Evolutionary conservation across 2,888 invertebrate species (phyloP).

Genomic region (Fissipunctia ypsillon): DNA sequence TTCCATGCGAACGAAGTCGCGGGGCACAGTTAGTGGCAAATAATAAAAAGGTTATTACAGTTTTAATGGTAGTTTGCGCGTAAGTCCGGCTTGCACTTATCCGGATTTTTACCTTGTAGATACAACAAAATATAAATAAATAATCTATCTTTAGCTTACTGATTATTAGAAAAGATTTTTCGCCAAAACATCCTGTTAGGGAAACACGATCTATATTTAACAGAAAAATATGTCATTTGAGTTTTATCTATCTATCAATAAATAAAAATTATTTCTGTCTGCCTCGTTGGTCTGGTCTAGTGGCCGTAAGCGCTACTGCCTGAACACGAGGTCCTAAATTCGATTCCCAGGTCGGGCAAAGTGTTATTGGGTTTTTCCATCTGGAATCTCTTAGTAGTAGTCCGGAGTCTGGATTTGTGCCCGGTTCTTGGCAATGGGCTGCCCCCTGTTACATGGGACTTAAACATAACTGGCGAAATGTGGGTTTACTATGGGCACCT

Average conservation of each 20-base stretch:
- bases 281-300: too few species aligned
- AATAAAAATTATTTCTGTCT: neutral
- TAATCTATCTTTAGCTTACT: neutral
- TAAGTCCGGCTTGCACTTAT: neutral
- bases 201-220: neutral
- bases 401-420: too few species aligned
- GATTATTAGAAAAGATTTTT: neutral
- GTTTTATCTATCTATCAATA: neutral
- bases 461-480: too few species aligned
- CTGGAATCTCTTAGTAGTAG: too few species aligned
- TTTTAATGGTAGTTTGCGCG: neutral
- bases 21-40: too few species aligned
- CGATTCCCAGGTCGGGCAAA: too few species aligned
- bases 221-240: conserved; percentile 16
- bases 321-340: neutral
- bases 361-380: neutral
- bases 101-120: neutral
- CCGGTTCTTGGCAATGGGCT: too few species aligned
- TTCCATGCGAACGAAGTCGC: too few species aligned
- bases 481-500: too few species aligned
- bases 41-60: too few species aligned
- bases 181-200: neutral
- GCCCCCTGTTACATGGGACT: too few species aligned
- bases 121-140: neutral
- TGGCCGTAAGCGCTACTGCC: neutral